A percentile compares a stretch with the other conserved stretches of the same genome.
These are phyloP conservation scores for Gisinianus flammeolus DNA, from an alignment of 2,888 invertebrate genomes.

Conservation along the genomic window DNA sequence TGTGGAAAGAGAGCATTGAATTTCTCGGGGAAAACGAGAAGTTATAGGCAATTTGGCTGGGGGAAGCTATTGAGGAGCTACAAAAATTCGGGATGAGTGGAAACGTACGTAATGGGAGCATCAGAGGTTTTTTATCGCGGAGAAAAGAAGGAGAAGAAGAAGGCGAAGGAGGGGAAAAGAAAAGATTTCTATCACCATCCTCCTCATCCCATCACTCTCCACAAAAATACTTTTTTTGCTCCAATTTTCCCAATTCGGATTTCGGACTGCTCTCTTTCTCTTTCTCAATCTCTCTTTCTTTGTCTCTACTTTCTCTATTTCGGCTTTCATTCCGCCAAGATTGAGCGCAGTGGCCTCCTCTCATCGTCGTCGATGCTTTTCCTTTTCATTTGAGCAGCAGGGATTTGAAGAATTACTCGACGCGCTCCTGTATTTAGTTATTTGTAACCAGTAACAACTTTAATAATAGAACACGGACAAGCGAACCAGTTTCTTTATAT, in stretches of 20 bases:
- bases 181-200: constrained; percentile 5
- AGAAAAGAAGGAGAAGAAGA: neutral
- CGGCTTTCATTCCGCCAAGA: too few species aligned
- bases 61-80: neutral
- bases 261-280: neutral
- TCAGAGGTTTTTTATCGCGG: too few species aligned
- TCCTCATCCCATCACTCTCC: constrained; percentile 5
- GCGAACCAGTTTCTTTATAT: too few species aligned
- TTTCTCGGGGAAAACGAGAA: neutral
- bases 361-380: too few species aligned
- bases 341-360: too few species aligned
- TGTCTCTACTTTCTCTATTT: too few species aligned
- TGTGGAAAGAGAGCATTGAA: neutral
- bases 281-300: too few species aligned
- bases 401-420: constrained; percentile 2
- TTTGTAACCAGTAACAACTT: constrained; percentile 6
- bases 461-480: neutral
- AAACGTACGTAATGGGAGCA: constrained; percentile 3
- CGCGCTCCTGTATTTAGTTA: neutral
- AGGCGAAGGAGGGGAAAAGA: neutral
- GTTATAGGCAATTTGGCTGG: neutral
- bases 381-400: neutral
- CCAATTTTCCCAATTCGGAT: constrained; percentile 6
- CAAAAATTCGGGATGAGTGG: constrained; percentile 2
- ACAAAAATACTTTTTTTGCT: constrained; percentile 3